Base-by-base conservation (phyloP, 2,797 vertebrate genomes). In the Syndactyla subalaris region DNA sequence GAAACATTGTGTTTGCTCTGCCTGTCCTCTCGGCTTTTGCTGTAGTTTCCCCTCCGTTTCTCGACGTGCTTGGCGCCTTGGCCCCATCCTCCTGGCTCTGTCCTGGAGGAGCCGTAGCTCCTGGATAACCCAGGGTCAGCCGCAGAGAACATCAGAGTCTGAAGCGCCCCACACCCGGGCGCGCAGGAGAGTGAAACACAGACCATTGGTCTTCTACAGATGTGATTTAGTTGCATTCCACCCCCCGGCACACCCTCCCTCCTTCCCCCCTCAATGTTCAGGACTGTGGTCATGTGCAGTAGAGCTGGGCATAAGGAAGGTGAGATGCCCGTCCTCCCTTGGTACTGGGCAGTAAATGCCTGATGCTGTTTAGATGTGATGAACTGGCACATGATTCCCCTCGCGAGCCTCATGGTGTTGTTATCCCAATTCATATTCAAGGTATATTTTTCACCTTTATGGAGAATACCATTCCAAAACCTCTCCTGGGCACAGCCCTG, bases 201-300 rank as follows among this genome's bases (percentile, higher is more conserved):
- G 45, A 84, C 49, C 54, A 3, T 0, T 39, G 57, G 18, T 46
- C 61, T 77, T 51, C 58, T 19, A 18, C 48, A 9, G 39, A 7
- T 10, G 55, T 8, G 6, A 32, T 79, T 80, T 8, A 32, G 32
- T 45, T 2, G 7, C 18, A 10, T 15, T 71, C 10, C 20, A 30
- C 1, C 12, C 7, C 8, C 1, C 16, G 20, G 45, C 8, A 59
- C 24, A 46, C 17, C 3, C 3, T 22, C 17, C 3, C 3, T 22
- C 21, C 8, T 24, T 1, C 13, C 9, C 17, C 5, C 14, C 1
- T 0, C 14, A 3, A 1, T 6, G 54, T 6, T 32, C 51, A 14
- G 52, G n/a, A 12, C 46, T 63, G 1, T 8, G 59, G 34, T 55
- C 30, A 57, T 32, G 68, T 27, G 39, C 72, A 9, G n/a, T 21